Base-by-base conservation (phyloP, 2,888 invertebrate species). In the Philaethria dido region DNA sequence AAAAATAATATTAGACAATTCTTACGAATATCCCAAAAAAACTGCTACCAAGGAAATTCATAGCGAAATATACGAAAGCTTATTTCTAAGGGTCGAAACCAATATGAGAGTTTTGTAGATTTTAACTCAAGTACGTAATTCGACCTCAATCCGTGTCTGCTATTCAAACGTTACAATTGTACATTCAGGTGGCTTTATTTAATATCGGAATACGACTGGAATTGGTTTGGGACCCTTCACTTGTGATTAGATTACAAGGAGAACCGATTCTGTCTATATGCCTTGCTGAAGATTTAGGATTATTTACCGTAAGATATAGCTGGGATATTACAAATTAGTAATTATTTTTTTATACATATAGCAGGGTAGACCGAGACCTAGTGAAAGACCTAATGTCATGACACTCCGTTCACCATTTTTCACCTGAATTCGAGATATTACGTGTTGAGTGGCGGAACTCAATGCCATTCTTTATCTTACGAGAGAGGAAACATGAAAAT, bases 131-230 rank as follows among this genome's bases (percentile, higher is more conserved):
- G 64, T 61, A 69, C 69, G 67, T 67, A 67, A 69, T 69, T 45
- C 47, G 63, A 63, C 60, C 69, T 63, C 66, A 60, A 55, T 67
- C 63, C 63, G 59, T 69, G 62, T 62, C 47, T 57, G 54, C 67
- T 57, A 69, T 69, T 69, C 61, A 64, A 67, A 64, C 63, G 66
- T 66, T 59, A 70, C 71, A 70, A 70, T 69, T 59, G 69, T 45
- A 71, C 64, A 62, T 67, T 65, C 66, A 71, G 71, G 70, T 68
- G 68, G 68, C 69, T 72, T 72, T 72, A 73, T 73, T 73, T 72
- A 73, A 73, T 73, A 73, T 73, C 66, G 73, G 70, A 68, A 72
- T 72, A 70, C 67, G 72, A 69, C 64, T 64, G 66, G 52, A 72
- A 73, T 73, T 72, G 71, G 62, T 64, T 70, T 64, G 64, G 67